Evolutionary conservation across 2,113 vertebrate species (phyloP).

Genomic region (Aegithalos caudatus): DNA sequence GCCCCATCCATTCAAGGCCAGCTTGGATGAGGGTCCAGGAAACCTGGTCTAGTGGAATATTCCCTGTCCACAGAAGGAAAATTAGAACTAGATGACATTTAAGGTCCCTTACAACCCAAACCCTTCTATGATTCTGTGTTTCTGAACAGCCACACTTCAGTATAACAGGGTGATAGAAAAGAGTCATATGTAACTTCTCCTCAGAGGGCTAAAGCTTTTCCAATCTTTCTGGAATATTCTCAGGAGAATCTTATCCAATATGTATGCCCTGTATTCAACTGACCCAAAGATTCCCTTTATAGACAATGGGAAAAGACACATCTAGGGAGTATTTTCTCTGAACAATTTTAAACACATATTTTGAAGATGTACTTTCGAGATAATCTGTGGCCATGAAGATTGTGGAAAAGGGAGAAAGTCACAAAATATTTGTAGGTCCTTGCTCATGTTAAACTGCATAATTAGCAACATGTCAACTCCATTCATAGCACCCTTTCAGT

Average conservation of each 20-base stretch:
- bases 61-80: neutral
- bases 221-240: neutral
- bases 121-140: neutral
- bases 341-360: neutral
- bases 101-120: neutral
- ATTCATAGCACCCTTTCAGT: neutral
- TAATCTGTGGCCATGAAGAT: neutral
- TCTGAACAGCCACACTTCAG: neutral
- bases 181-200: neutral
- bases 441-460: neutral
- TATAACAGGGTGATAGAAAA: neutral
- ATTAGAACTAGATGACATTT: fast-evolving
- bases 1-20: neutral
- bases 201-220: neutral
- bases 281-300: neutral
- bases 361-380: neutral
- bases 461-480: neutral
- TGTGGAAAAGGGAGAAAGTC: neutral
- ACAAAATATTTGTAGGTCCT: neutral
- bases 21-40: neutral
- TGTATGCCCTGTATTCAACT: neutral
- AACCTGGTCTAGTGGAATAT: neutral
- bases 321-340: neutral
- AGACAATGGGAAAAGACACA: neutral
- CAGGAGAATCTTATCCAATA: neutral